phyloP scores from a whole-genome alignment of 2,113 vertebrate species.

The Micromys minutus region DNA sequence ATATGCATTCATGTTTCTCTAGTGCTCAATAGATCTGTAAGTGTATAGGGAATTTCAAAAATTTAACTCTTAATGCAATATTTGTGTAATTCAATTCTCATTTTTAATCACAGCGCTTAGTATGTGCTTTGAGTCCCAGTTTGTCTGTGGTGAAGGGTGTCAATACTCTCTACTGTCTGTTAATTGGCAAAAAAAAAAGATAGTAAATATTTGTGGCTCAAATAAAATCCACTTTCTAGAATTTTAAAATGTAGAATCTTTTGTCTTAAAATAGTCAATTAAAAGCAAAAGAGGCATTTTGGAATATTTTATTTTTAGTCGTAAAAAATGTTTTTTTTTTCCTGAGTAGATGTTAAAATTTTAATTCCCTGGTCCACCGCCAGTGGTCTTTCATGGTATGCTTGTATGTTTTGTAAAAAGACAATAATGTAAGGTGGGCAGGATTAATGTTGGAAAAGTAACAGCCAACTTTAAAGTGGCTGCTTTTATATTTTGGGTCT shows the following conservation, averaged over 20 bases:
- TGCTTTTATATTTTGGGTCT: conserved; percentile 44
- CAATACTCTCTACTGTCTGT: conserved; percentile 41
- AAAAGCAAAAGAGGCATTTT: conserved; percentile 66
- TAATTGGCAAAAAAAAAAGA: conserved; percentile 40
- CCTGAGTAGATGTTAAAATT: conserved; percentile 50
- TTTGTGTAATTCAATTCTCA: conserved; percentile 57
- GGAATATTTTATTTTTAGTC: conserved; percentile 61
- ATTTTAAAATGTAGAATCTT: conserved; percentile 59
- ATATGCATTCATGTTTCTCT: conserved; percentile 53
- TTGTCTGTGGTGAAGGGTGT: conserved; percentile 41
- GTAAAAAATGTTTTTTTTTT: conserved; percentile 63
- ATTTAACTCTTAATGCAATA: conserved; percentile 25
- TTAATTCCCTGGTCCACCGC: conserved; percentile 34
- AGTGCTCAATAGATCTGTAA: conserved; percentile 55
- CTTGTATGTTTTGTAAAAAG: conserved; percentile 63
- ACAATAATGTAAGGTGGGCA: conserved; percentile 11
- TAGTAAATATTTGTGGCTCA: conserved; percentile 58
- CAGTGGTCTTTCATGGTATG: conserved; percentile 51
- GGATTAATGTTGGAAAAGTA: conserved; percentile 56
- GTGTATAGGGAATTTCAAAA: conserved; percentile 53
- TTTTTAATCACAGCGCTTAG: conserved; percentile 51
- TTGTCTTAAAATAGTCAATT: conserved; percentile 57
- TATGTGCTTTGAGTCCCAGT: conserved; percentile 44
- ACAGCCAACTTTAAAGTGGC: conserved; percentile 21
- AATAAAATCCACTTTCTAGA: conserved; percentile 57